Percentiles rank a stretch among this genome's conserved stretches.
Conservation (phyloP, 1,140 invertebrate genomes). For the fruit fly (Drosophila melanogaster) region DNA sequence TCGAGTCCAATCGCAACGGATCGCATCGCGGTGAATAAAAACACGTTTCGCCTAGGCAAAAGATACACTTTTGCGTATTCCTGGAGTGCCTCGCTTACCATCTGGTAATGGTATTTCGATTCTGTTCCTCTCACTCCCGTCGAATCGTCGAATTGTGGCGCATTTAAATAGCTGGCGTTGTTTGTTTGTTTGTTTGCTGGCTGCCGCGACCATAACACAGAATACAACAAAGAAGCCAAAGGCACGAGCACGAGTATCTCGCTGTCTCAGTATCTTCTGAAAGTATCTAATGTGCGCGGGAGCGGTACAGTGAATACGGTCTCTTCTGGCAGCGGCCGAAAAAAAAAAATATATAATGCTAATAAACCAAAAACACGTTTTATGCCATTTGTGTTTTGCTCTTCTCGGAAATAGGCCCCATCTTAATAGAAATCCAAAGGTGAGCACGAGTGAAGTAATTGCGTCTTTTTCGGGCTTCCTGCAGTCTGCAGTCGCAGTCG, state of each 20-base stretch:
- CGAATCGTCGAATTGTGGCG: conserved; percentile 8
- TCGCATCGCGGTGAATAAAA: conserved; percentile 48
- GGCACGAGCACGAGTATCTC: conserved; percentile 13
- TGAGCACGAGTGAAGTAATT: conserved; percentile 24
- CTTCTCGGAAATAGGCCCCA: conserved; percentile 34
- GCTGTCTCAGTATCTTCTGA: conserved; percentile 1
- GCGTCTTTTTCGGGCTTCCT: conserved; percentile 10
- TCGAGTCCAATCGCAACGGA: conserved; percentile 17
- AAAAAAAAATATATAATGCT: conserved; percentile 24
- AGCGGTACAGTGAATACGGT: conserved; percentile 10
- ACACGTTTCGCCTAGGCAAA: conserved; percentile 55
- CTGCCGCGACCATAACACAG: conserved; percentile 29
- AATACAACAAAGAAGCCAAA: conserved; percentile 14
- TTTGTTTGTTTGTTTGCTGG: conserved; percentile 40
- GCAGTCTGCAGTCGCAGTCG: conserved; percentile 6
- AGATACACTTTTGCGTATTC: conserved; percentile 4
- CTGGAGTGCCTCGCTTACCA: conserved; percentile 5
- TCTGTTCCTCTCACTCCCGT: neutral
- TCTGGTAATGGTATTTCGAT: neutral
- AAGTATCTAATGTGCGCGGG: conserved; percentile 26
- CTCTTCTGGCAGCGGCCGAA: conserved; percentile 38
- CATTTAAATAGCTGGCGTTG: conserved; percentile 25
- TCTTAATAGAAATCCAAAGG: conserved; percentile 32
- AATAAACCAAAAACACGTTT: conserved; percentile 49
- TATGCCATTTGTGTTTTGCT: conserved; percentile 15